Evolutionary conservation across 64 coral and sea anemone genomes (phyloP).

Genomic region (Montipora capricornis): DNA sequence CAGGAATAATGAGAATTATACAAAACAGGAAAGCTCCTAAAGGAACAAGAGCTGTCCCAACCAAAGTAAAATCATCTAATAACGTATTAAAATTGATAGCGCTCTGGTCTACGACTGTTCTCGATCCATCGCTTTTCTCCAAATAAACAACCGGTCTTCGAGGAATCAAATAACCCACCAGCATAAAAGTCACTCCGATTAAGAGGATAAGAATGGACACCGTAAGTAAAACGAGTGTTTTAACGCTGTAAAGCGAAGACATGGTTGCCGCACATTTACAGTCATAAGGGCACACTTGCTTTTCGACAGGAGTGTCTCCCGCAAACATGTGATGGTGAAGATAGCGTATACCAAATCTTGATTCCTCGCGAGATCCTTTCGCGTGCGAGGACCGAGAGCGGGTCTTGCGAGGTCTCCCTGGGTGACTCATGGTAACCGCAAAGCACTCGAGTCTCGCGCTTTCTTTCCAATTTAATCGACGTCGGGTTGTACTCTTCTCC

Average conservation of each 20-base stretch:
- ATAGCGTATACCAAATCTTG: conserved; percentile 94
- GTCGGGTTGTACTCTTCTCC: neutral
- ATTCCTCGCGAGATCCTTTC: conserved; percentile 64
- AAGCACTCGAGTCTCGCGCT: neutral
- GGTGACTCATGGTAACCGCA: conserved; percentile 44
- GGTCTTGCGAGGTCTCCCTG: conserved; percentile 69
- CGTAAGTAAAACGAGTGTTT: conserved; percentile 73
- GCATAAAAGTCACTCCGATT: conserved; percentile 94
- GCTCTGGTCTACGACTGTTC: conserved; percentile 62
- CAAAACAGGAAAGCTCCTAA: conserved; percentile 87
- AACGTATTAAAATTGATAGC: conserved; percentile 89
- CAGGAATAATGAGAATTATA: conserved; percentile 80
- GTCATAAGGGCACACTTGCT: conserved; percentile 75
- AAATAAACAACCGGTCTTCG: conserved; percentile 84
- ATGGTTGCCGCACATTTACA: conserved; percentile 88
- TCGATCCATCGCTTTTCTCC: conserved; percentile 83
- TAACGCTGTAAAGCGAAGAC: conserved; percentile 91
- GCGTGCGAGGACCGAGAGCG: conserved; percentile 73
- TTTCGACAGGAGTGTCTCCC: conserved; percentile 58
- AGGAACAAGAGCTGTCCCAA: conserved; percentile 84
- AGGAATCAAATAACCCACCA: conserved; percentile 88
- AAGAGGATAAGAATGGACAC: conserved; percentile 76
- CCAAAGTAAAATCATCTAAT: conserved; percentile 91
- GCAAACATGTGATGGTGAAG: conserved; percentile 96
- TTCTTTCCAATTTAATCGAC: neutral